These are phyloP conservation scores for Pseudococcus jackbeardsleyi DNA, from an alignment of 2,888 invertebrate species.

Conservation along the genomic window DNA sequence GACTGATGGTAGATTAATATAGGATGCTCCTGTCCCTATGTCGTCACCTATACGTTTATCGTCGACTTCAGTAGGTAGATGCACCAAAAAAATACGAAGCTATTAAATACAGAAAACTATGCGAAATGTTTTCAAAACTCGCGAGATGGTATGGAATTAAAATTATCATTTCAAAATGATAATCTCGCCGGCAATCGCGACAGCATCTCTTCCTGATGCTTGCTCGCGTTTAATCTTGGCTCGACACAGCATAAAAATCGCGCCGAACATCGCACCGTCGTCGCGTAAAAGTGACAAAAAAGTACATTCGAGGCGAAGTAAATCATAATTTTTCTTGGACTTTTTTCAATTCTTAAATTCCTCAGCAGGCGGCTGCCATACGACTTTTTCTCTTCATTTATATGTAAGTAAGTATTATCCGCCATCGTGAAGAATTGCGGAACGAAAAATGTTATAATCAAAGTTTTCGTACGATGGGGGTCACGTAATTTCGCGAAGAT, in stretches of 20 bases:
- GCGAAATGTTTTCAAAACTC: too few species aligned
- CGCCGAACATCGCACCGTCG: not conserved
- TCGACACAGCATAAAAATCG: slow-evolving; percentile 13
- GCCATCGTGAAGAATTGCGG: not conserved
- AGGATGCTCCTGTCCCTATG: too few species aligned
- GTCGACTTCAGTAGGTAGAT: too few species aligned
- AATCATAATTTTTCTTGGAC: slow-evolving; percentile 24
- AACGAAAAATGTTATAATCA: not conserved
- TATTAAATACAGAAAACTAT: too few species aligned
- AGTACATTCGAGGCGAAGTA: not conserved
- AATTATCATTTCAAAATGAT: not conserved
- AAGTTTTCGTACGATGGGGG: not conserved
- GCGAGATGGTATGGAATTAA: too few species aligned
- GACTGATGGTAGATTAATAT: too few species aligned
- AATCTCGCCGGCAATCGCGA: not conserved
- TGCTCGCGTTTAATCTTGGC: not conserved
- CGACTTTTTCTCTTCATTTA: too few species aligned
- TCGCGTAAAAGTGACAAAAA: not conserved
- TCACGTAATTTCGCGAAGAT: not conserved
- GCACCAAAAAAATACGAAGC: too few species aligned
- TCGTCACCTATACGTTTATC: too few species aligned
- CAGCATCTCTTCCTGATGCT: not conserved
- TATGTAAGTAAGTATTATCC: too few species aligned
- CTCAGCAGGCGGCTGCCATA: not conserved
- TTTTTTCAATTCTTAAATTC: not conserved